Base-by-base conservation (phyloP, 2,797 vertebrate species). In the Danio albolineatus region DNA sequence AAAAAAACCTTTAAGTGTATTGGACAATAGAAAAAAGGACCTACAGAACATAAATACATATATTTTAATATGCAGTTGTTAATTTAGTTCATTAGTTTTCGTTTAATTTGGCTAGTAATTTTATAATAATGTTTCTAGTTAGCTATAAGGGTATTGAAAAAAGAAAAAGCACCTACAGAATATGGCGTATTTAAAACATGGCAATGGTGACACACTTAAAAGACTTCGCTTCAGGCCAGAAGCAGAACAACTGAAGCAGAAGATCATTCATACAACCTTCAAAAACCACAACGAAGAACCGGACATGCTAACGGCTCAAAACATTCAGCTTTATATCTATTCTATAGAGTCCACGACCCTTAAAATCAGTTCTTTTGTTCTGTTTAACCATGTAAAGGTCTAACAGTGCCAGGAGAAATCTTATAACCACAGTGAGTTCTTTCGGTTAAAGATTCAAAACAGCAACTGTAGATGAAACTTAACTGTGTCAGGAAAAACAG, bases 211-310 rank as follows among this genome's bases (percentile, higher is more conserved):
- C 1, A 13, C 60, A 54, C 53, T 54, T 70, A 54, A 70, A 70
- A n/a, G 36, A 39, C 21, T n/a, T 5, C 2, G 62, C 53, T 64
- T 49, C 7, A 10, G 71, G 71, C 71, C 10, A 74, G 10, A 66
- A 69, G 10, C 21, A 51, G 43, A 80, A 14, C 13, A 28, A 60
- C 36, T 60, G 53, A 67, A 48, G 73, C 60, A 76, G 61, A 65
- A 74, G 36, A 51, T 59, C 5, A 14, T 60, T 59, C 28, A 39
- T 19, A 53, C 17, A 75, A 49, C n/a, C 36, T 62, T 16, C 43
- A 71, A 46, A 67, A 62, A 62, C 54, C 41, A 19, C 38, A 28
- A 10, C 0, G 2, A 6, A 66, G 7, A 66, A 56, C 14, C 14
- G 6, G 39, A 56, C 19, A 66, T 46, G 61, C 13, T 56, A 66